A percentile compares a stretch with the other conserved stretches of the same genome.
Evolutionary conservation across 2,797 vertebrate genomes (phyloP).

Genomic region (Scyliorhinus canicula): DNA sequence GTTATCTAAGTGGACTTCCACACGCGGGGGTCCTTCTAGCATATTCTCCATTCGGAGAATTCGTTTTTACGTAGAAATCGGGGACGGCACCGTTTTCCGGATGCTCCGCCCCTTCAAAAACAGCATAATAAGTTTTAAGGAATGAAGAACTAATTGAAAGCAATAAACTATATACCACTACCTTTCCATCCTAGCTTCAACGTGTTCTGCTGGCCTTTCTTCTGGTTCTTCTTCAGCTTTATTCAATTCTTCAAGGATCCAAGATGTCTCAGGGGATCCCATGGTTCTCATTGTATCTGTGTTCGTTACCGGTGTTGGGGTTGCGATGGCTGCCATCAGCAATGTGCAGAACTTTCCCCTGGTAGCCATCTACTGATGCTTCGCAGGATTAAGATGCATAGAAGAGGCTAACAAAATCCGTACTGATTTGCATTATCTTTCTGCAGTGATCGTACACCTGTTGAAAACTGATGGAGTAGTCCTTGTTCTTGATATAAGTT

Average conservation of each 20-base stretch:
- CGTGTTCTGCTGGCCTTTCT: background rate
- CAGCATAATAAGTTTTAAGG: no score
- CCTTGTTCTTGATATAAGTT: background rate
- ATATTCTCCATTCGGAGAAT: no score
- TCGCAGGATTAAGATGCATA: background rate
- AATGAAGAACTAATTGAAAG: background rate
- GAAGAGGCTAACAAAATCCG: background rate
- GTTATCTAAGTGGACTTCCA: no score
- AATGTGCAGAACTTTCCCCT: background rate
- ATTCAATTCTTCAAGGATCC: background rate
- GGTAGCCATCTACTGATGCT: background rate
- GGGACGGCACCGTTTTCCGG: no score
- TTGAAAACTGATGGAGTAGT: background rate
- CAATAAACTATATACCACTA: background rate
- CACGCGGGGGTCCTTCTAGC: no score
- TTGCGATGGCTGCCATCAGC: background rate
- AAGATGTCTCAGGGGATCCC: background rate
- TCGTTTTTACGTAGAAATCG: no score
- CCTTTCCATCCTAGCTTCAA: background rate
- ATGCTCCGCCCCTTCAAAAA: no score
- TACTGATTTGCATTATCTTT: background rate
- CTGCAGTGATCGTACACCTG: background rate
- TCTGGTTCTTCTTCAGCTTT: background rate
- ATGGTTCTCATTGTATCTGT: background rate
- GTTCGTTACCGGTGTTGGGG: background rate